phyloP scores from a whole-genome alignment of 1,140 invertebrate genomes.

The Drosophila chauvacae region DNA sequence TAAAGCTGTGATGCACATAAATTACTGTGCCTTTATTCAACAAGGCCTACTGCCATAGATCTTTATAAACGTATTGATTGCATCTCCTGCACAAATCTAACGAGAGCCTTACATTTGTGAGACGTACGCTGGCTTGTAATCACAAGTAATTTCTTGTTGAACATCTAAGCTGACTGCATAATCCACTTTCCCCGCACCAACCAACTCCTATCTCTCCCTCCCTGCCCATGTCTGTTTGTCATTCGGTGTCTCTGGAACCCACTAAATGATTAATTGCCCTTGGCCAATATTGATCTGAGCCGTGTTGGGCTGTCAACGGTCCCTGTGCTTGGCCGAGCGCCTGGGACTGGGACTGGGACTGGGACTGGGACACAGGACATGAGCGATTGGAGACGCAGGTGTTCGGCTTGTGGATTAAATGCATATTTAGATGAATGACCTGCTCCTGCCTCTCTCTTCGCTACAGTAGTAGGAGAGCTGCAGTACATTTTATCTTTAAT shows the following conservation, averaged over 20 bases:
- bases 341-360: slow-evolving; percentile 1
- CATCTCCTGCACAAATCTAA: slow-evolving; percentile 1
- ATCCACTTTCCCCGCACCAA: slow-evolving; percentile 34
- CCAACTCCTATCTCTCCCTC: background rate
- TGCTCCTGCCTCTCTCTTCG: background rate
- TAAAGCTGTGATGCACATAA: background rate
- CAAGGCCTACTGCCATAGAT: background rate
- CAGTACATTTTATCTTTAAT: slow-evolving; percentile 36
- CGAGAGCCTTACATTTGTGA: background rate
- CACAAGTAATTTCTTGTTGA: slow-evolving; percentile 44
- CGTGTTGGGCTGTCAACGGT: slow-evolving; percentile 47
- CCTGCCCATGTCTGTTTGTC: background rate
- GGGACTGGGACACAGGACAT: slow-evolving; percentile 7
- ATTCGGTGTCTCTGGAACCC: slow-evolving; percentile 26
- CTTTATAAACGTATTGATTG: slow-evolving; percentile 4
- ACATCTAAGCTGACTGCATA: slow-evolving; percentile 65
- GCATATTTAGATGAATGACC: slow-evolving; percentile 36
- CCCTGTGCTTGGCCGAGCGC: slow-evolving; percentile 1
- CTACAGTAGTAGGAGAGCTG: background rate
- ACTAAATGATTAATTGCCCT: slow-evolving; percentile 57
- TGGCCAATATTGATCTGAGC: slow-evolving; percentile 51
- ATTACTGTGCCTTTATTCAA: no score
- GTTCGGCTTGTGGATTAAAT: slow-evolving; percentile 33
- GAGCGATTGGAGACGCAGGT: slow-evolving; percentile 42
- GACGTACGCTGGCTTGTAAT: slow-evolving; percentile 30